Base-by-base conservation (phyloP, 64 coral and sea anemone species). In the Stichodactyla mertensii region DNA sequence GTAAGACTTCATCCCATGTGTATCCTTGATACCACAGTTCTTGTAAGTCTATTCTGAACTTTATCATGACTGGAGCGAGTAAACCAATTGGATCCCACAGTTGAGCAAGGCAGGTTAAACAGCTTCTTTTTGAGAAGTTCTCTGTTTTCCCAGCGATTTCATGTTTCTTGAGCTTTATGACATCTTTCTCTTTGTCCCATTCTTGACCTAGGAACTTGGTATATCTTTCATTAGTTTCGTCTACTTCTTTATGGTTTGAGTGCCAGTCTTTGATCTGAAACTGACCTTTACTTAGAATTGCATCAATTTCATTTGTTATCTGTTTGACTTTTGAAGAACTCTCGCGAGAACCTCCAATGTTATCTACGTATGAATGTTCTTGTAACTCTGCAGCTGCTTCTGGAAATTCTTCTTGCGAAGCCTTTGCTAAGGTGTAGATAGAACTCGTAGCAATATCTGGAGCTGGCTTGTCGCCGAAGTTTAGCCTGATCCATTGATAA, bases 391-490 rank as follows among this genome's bases (percentile, higher is more conserved):
- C 70, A 20, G 85, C 58, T 57, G 88, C 88, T 82, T 86, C 88
- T 20, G 92, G 88, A 54, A 89, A 83, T 57, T 93, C 87, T 54
- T 58, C 64, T 71, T 88, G 55, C 54, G 71, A 81, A 20, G 28
- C 20, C 19, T 81, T 91, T 20, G 92, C 85, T 31, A 87, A 28
- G 54, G 84, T n/a, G 52, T 90, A 91, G 19, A 91, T 66, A 16
- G 85, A 77, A 45, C 78, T 95, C 1, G 83, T 66, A 6, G 86
- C 88, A 31, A 95, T 91, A 51, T 95, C 93, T 19, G 89, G 89
- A 10, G 89, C 81, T 64, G 93, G 86, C 26, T 94, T 94, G 27
- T 94, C 93, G 6, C 89, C 86, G 22, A 94, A 90, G 52, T 55
- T 94, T 56, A 93, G 58, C 22, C 85, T 83, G 81, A 78, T 15